phyloP scores from a whole-genome alignment of 2,888 invertebrate genomes.

The Meteorus colon region DNA sequence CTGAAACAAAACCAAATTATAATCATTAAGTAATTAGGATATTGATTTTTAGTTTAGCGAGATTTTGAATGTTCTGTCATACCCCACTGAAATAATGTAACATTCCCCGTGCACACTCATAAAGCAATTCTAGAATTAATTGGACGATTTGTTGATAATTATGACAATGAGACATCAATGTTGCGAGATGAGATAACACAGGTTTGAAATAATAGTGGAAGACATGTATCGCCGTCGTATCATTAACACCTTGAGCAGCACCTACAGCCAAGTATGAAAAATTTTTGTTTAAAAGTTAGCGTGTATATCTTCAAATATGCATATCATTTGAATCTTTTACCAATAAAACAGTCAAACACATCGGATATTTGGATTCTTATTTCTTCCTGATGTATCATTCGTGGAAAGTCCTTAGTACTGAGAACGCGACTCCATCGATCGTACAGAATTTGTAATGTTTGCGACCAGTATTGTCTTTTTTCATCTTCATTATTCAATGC shows the following conservation, averaged over 20 bases:
- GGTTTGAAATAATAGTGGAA: slow-evolving; percentile 80
- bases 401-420: slow-evolving; percentile 75
- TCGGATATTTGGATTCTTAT: slow-evolving; percentile 82
- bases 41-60: neutral
- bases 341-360: slow-evolving; percentile 83
- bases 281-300: neutral
- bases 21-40: slow-evolving; percentile 29
- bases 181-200: slow-evolving; percentile 80
- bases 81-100: slow-evolving; percentile 77
- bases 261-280: slow-evolving; percentile 71
- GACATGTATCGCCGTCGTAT: slow-evolving; percentile 73
- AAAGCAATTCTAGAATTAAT: slow-evolving; percentile 82
- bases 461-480: slow-evolving; percentile 59
- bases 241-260: slow-evolving; percentile 79
- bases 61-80: slow-evolving; percentile 23
- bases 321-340: slow-evolving; percentile 58
- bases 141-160: slow-evolving; percentile 87
- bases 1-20: slow-evolving; percentile 61
- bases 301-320: neutral
- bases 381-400: slow-evolving; percentile 77
- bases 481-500: slow-evolving; percentile 68
- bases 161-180: slow-evolving; percentile 83
- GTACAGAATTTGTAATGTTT: slow-evolving; percentile 73
- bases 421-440: slow-evolving; percentile 76
- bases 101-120: slow-evolving; percentile 82